Evolutionary conservation across 2,797 vertebrate genomes (phyloP).

Genomic region (Fratercula arctica): DNA sequence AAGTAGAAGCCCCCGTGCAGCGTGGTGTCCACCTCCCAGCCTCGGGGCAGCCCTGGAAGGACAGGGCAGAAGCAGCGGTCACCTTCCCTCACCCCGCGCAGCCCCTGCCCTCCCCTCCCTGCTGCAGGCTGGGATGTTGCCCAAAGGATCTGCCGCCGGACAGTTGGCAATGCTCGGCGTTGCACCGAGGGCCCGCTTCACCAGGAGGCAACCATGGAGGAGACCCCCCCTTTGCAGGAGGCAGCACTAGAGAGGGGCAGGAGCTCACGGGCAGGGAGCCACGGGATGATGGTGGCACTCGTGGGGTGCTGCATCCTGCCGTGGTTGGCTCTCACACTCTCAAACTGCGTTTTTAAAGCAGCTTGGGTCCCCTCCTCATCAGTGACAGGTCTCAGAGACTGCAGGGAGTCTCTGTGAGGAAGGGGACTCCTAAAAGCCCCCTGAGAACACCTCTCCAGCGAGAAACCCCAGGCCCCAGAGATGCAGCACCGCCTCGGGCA

Average conservation of each 20-base stretch:
- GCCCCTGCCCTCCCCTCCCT: not conserved
- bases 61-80: not conserved
- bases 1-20: constrained; percentile 75
- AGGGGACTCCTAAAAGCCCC: not conserved
- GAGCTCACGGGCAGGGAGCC: rapidly evolving
- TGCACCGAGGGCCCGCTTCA: not conserved
- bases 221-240: not conserved
- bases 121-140: not conserved
- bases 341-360: rapidly evolving
- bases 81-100: not conserved
- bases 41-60: constrained; percentile 73
- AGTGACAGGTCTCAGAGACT: not conserved
- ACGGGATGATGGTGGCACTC: rapidly evolving
- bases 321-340: rapidly evolving
- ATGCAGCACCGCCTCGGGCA: rapidly evolving
- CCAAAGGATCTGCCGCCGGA: not conserved
- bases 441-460: not conserved
- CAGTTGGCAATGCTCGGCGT: not conserved
- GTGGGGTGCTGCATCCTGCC: rapidly evolving
- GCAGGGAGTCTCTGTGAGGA: not conserved
- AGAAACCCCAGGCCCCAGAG: rapidly evolving
- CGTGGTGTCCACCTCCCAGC: constrained; percentile 79
- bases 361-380: not conserved
- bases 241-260: not conserved
- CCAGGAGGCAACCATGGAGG: rapidly evolving